phyloP scores from a whole-genome alignment of 2,797 vertebrate genomes.

The Sorex maritimensis region DNA sequence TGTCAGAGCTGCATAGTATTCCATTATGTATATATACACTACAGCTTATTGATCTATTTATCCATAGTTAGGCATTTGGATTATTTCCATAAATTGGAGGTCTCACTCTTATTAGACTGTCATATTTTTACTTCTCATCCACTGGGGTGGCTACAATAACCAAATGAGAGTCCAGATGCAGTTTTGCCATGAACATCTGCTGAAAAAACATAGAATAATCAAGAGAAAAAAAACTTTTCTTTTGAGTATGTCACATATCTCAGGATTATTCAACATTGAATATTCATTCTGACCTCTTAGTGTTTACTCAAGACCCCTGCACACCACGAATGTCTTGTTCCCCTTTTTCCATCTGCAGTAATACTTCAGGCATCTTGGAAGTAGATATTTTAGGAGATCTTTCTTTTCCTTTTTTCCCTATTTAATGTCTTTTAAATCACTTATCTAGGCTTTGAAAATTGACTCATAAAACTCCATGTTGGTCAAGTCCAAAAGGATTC shows the following conservation, averaged over 20 bases:
- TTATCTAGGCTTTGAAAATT: not conserved
- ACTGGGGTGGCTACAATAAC: not conserved
- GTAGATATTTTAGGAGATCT: not conserved
- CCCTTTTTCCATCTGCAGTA: not conserved
- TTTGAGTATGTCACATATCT: not conserved
- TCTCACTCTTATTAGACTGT: not conserved
- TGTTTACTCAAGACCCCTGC: not conserved
- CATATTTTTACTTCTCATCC: not conserved
- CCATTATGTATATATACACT: not conserved
- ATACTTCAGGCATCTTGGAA: not conserved
- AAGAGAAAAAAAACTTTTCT: not conserved
- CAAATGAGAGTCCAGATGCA: not conserved
- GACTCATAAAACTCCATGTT: not conserved
- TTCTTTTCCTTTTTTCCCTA: slow-evolving; percentile 24
- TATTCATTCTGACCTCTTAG: not conserved
- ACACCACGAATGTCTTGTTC: not conserved
- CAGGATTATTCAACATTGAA: not conserved
- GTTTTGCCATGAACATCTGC: not conserved
- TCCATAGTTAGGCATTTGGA: too few relatives aligned
- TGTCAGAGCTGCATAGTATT: too few relatives aligned
- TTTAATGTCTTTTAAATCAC: not conserved
- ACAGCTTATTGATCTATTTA: not conserved
- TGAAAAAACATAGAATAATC: not conserved
- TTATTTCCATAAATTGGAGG: too few relatives aligned
- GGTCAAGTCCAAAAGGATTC: not conserved